These are phyloP conservation scores for Montipora sp. DNA, from an alignment of 64 coral and sea anemone species.

Conservation along the genomic window DNA sequence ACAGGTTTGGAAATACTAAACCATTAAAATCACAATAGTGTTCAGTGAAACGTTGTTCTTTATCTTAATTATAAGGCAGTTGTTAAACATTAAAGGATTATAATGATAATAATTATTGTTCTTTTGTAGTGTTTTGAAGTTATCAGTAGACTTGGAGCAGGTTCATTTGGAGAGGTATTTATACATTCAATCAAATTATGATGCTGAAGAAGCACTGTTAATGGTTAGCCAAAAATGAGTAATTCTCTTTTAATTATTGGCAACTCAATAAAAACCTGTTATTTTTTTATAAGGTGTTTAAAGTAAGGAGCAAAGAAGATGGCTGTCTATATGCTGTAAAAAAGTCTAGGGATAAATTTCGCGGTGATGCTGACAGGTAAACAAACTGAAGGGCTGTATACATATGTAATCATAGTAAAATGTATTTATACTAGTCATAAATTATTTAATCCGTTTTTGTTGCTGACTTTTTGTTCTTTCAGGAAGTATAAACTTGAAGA, in stretches of 20 bases:
- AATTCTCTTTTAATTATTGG: too few relatives aligned
- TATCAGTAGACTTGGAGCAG: conserved; percentile 90
- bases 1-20: conserved; percentile 68
- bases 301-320: conserved; percentile 99
- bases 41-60: too few relatives aligned
- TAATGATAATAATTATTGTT: neutral
- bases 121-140: conserved; percentile 87
- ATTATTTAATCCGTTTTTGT: neutral
- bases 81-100: too few relatives aligned
- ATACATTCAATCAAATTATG: neutral
- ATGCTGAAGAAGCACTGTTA: too few relatives aligned
- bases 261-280: neutral
- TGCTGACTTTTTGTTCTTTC: neutral
- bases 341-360: conserved; percentile 94
- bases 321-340: conserved; percentile 92
- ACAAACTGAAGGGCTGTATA: neutral
- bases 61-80: neutral
- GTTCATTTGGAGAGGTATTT: conserved; percentile 98
- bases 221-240: neutral
- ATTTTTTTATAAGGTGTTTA: conserved; percentile 74
- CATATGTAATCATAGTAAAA: neutral
- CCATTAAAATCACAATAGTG: neutral
- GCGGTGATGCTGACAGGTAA: conserved; percentile 97
- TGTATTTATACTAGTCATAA: neutral
- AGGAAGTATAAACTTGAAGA: conserved; percentile 95